Base-by-base conservation (phyloP, 2,113 vertebrate species). In the Mustela lutreola region DNA sequence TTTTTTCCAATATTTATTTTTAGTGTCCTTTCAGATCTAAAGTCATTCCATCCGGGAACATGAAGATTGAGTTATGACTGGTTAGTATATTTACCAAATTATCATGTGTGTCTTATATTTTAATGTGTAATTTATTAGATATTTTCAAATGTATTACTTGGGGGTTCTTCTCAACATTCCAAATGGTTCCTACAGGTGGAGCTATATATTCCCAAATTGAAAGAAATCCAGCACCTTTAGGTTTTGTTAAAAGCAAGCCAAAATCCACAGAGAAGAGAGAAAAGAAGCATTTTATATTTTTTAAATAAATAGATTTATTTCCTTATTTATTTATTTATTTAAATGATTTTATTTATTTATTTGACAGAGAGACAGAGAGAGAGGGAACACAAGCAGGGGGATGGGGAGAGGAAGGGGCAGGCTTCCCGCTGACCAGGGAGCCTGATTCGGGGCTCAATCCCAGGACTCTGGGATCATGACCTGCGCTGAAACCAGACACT, bases 1-100 rank as follows among this genome's bases (percentile, higher is more conserved):
- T 63, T 22, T 82, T 88, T 86, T 45, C 31, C n/a, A 94, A 36
- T 81, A 80, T 81, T 94, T 91, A n/a, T 45, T 88, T 82, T 84
- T 87, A 87, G 21, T 63, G 16, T 80, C 18, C 45, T 93, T 81
- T 85, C 24, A 87, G 8, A 92, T 86, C n/a, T 90, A 31, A 94
- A 50, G 67, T 88, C 26, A 78, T 94, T 87, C 88, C 82, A 26
- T 71, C 94, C 2, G 56, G 36, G 8, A 71, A 92, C 45, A 96
- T 56, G 70, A 90, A 94, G 92, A 53, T 24, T 36, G 19, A 81
- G 58, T 92, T 58, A 50, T 56, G 21, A 84, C 60, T 71, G 88
- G n/a, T 12, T 89, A 88, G 28, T 58, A 85, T 78, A 60, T 15
- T 94, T 67, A 89, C 2, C 63, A 84, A 92, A 94, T 62, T 58